Evolutionary conservation across 2,888 invertebrate genomes (phyloP).

Genomic region (Trypoxylon attenuatum): DNA sequence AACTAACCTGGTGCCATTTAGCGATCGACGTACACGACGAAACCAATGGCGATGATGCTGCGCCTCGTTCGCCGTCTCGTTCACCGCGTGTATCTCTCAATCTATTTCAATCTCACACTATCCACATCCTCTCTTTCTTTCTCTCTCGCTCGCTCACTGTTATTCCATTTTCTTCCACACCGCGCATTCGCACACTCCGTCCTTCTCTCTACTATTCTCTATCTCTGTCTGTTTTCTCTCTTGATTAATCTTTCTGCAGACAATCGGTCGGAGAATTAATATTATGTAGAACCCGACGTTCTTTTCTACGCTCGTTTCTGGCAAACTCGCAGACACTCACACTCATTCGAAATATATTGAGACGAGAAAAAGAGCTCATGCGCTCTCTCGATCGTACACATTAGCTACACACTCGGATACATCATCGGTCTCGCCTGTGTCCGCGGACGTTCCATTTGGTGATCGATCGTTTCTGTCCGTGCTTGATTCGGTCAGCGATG

Average conservation of each 20-base stretch:
- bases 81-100: neutral
- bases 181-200: too few species aligned
- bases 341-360: conserved; percentile 43
- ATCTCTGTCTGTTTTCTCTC: too few species aligned
- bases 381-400: conserved; percentile 36
- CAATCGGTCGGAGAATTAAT: conserved; percentile 17
- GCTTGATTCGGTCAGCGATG: conserved; percentile 15
- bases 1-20: conserved; percentile 24
- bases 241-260: conserved; percentile 15
- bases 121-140: neutral
- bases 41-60: neutral
- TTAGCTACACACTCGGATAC: conserved; percentile 43
- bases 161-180: too few species aligned
- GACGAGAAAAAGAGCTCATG: too few species aligned
- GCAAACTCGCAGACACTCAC: conserved; percentile 30
- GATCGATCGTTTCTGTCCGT: conserved; percentile 5
- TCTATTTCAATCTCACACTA: too few species aligned
- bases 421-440: conserved; percentile 10
- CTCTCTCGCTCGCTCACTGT: too few species aligned
- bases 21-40: conserved; percentile 16
- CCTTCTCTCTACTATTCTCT: neutral
- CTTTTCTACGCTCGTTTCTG: neutral
- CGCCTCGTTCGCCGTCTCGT: neutral
- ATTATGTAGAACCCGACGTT: conserved; percentile 33
- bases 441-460: neutral